Conservation (phyloP, 2,888 invertebrate genomes). For the Kuschelorhynchus macadamiae region DNA sequence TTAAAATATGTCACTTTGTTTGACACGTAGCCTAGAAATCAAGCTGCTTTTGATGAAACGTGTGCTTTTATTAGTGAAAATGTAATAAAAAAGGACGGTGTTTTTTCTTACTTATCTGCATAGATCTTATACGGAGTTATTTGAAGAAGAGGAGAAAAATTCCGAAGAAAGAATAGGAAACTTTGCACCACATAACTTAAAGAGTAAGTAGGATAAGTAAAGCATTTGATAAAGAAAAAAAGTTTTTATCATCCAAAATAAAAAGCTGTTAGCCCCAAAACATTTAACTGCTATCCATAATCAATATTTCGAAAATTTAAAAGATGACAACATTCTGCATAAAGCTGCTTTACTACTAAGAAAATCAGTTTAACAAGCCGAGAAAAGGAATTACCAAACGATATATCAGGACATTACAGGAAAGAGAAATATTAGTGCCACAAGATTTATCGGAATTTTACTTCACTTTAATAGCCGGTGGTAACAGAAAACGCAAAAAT, state of each 20-base stretch:
- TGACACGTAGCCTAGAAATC: too few relatives aligned
- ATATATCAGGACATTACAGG: slow-evolving; percentile 50
- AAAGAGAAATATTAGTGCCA: slow-evolving; percentile 46
- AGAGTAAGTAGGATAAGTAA: slow-evolving; percentile 50
- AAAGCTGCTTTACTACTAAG: slow-evolving; percentile 53
- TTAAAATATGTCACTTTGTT: too few relatives aligned
- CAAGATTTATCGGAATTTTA: slow-evolving; percentile 45
- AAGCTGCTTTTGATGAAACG: slow-evolving; percentile 55
- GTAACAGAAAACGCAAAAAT: slow-evolving; percentile 32
- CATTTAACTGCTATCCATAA: slow-evolving; percentile 49
- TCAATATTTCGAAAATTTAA: slow-evolving; percentile 50
- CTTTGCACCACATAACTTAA: slow-evolving; percentile 54
- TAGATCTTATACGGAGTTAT: slow-evolving; percentile 34
- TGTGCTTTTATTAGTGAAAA: slow-evolving; percentile 49
- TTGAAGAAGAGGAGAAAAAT: slow-evolving; percentile 43
- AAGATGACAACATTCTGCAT: slow-evolving; percentile 51
- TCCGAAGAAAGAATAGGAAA: slow-evolving; percentile 45
- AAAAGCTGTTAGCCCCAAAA: slow-evolving; percentile 55
- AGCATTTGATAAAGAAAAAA: slow-evolving; percentile 51
- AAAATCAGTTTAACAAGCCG: slow-evolving; percentile 50
- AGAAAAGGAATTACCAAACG: slow-evolving; percentile 51
- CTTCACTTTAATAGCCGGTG: slow-evolving; percentile 42
- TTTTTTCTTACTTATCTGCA: slow-evolving; percentile 28
- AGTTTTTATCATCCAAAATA: slow-evolving; percentile 54
- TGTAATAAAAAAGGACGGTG: slow-evolving; percentile 52